Base-by-base conservation (phyloP, 2,888 invertebrate species). In the Rhamnusium bicolor region DNA sequence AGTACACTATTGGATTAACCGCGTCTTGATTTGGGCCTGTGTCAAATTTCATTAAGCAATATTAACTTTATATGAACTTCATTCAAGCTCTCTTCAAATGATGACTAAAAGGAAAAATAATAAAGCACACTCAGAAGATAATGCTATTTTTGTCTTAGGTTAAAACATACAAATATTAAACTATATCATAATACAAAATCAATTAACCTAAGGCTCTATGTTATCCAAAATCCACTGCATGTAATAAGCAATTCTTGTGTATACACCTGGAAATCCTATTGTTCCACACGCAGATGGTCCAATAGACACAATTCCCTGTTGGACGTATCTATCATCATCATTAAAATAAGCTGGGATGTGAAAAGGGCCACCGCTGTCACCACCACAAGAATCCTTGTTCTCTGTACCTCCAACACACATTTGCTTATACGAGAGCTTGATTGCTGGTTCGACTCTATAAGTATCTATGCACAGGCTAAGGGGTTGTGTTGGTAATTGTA, bases 301-400 rank as follows among this genome's bases (percentile, higher is more conserved):
- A 76, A 88, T 89, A 0, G 89, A 90, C 0, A 90, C 89, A 27
- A 89, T 81, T 10, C 89, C 89, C 46, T 91, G 88, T 75, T 92
- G 92, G 7, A 92, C 87, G 77, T 70, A 90, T 53, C 90, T 88
- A 19, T 14, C 6, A 3, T 65, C 65, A 5, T 53, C 53, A 53
- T 65, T 53, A 32, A 65, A 65, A n/a, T 65, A 32, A 18, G 32
- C 32, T 2, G 65, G 10, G 12, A 19, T 12, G 8, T 5, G 87
- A 76, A 10, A 72, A 0, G 94, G 93, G 0, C 93, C 93, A 0
- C 94, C 94, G 5, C 92, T 92, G 81, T 94, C 93, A 0, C 93
- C 93, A 0, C 88, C 87, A 78, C 93, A 94, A 0, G 93, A 92
- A 82, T 93, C 93, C 71, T 89, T 89, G n/a, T 89, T 89, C 16